Conservation (phyloP, 2,113 vertebrate species). For the Pangasianodon hypophthalmus region DNA sequence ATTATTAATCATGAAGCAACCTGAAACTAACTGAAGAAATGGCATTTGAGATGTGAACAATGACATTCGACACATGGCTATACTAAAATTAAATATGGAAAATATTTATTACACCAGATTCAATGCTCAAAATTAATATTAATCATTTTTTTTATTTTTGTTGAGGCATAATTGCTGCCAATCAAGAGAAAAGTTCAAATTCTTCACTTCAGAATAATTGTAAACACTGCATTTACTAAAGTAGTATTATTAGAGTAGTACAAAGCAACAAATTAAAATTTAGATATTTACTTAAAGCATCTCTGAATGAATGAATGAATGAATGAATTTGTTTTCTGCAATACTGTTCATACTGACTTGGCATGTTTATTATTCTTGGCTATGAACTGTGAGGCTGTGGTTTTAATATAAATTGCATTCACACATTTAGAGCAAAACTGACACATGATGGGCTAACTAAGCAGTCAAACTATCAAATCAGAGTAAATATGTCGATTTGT, state of each 20-base stretch:
- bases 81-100: not conserved
- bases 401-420: conserved; percentile 12
- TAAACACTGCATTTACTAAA: not conserved
- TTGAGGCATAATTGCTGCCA: not conserved
- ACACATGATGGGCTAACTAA: not conserved
- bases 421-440: conserved; percentile 7
- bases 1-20: not conserved
- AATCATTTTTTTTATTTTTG: not conserved
- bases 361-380: not conserved
- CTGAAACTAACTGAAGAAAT: not conserved
- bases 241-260: not conserved
- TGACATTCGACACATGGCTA: not conserved
- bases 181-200: not conserved
- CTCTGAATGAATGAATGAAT: not conserved
- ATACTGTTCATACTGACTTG: not conserved
- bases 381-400: not conserved
- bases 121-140: not conserved
- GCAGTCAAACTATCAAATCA: conserved; percentile 5
- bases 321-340: not conserved
- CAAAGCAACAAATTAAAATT: not conserved
- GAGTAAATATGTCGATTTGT: conserved; percentile 34
- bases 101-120: not conserved
- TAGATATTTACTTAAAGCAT: not conserved
- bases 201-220: not conserved
- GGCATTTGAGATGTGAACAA: not conserved